These are phyloP conservation scores for Nemapogon koenigi DNA, from an alignment of 2,888 invertebrate species.

Conservation along the genomic window DNA sequence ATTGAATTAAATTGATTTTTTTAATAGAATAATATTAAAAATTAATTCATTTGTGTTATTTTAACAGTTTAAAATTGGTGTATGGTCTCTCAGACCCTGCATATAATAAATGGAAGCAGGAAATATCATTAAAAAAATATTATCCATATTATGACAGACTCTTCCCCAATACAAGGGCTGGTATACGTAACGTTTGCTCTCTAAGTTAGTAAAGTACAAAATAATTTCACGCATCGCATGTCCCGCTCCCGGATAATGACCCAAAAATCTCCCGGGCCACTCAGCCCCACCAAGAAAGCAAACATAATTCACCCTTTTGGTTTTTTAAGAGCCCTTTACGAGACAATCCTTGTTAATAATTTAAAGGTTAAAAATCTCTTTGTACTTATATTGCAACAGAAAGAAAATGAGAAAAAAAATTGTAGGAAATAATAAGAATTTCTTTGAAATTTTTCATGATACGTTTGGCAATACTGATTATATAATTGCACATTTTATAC, in stretches of 20 bases:
- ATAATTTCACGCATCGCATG: slow-evolving; percentile 66
- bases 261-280: slow-evolving; percentile 33
- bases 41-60: too few relatives aligned
- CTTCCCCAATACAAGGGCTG: slow-evolving; percentile 23
- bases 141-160: slow-evolving; percentile 27
- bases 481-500: too few relatives aligned
- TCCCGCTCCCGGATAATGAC: slow-evolving; percentile 53
- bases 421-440: too few relatives aligned
- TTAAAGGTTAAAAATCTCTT: background rate
- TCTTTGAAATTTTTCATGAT: too few relatives aligned
- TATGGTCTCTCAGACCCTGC: too few relatives aligned
- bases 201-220: slow-evolving; percentile 60
- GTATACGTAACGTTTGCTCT: slow-evolving; percentile 21
- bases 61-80: too few relatives aligned
- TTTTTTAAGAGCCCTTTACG: slow-evolving; percentile 3
- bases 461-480: too few relatives aligned
- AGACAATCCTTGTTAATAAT: slow-evolving; percentile 3
- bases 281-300: slow-evolving; percentile 27
- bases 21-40: too few relatives aligned
- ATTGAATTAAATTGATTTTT: too few relatives aligned
- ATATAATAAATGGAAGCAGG: too few relatives aligned
- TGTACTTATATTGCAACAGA: background rate
- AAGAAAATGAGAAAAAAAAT: too few relatives aligned
- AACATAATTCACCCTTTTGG: slow-evolving; percentile 25
- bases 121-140: too few relatives aligned